A percentile compares a stretch with the other conserved stretches of the same genome.
These are phyloP conservation scores for Triplophysa dalaica DNA, from an alignment of 2,113 vertebrate genomes.

Conservation along the genomic window DNA sequence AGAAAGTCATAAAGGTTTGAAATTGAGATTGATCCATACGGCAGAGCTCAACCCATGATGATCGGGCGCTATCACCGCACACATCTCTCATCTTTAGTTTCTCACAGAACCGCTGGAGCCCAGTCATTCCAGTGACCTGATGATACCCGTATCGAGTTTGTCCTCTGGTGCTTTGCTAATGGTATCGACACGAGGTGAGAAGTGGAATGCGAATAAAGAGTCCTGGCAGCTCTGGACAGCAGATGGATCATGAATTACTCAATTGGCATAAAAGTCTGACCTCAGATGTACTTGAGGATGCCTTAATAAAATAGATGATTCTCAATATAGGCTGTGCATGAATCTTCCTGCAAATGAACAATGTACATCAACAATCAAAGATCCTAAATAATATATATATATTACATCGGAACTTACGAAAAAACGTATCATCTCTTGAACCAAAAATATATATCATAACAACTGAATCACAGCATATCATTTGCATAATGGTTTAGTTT, in stretches of 20 bases:
- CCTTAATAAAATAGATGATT: neutral
- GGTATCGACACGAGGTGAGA: constrained; percentile 40
- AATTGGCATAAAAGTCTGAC: constrained; percentile 16
- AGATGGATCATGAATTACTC: constrained; percentile 4
- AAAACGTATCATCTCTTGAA: too few species aligned
- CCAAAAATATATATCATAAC: too few species aligned
- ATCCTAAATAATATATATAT: too few species aligned
- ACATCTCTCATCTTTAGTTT: constrained; percentile 39
- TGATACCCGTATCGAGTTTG: constrained; percentile 51
- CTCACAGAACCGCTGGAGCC: constrained; percentile 45
- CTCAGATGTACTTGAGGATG: neutral
- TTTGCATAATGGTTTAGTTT: too few species aligned
- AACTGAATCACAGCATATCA: too few species aligned
- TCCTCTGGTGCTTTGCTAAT: constrained; percentile 37
- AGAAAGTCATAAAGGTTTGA: too few species aligned
- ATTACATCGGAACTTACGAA: neutral
- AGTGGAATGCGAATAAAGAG: constrained; percentile 39
- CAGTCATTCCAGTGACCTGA: constrained; percentile 33
- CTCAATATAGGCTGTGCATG: neutral
- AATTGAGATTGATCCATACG: constrained; percentile 4
- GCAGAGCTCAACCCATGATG: neutral
- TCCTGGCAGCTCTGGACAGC: constrained; percentile 14
- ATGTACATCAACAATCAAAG: too few species aligned
- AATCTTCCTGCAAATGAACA: neutral
- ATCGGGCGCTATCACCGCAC: constrained; percentile 33